Conservation (phyloP, 2,113 vertebrate species). For the Cyphomyrus plagiostoma region DNA sequence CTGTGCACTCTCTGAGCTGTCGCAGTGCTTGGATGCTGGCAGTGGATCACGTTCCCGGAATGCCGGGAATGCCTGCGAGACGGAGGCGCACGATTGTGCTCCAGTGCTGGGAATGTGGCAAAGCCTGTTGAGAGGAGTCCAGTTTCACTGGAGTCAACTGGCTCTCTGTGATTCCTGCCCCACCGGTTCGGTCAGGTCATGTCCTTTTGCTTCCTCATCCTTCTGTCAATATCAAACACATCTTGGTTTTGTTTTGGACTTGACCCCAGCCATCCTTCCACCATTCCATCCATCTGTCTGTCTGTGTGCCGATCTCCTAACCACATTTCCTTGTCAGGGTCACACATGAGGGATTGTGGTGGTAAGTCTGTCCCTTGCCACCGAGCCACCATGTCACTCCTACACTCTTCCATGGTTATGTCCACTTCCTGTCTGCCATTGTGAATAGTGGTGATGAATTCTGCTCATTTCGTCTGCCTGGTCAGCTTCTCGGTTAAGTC, state of each 20-base stretch:
- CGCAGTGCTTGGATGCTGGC: neutral
- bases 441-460: neutral
- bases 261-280: neutral
- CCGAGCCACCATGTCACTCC: neutral
- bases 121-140: constrained; percentile 31
- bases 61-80: constrained; percentile 38
- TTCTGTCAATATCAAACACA: neutral
- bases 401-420: neutral
- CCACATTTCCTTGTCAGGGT: neutral
- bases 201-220: neutral
- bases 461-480: neutral
- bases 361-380: neutral
- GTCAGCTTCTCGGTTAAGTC: neutral
- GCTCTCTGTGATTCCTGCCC: neutral
- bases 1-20: neutral
- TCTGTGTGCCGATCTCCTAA: neutral
- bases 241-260: neutral
- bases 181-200: neutral
- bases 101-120: constrained; percentile 29
- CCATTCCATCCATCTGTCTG: neutral
- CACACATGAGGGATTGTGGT: neutral
- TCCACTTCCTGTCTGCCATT: neutral
- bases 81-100: constrained; percentile 17
- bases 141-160: neutral
- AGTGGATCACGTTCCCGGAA: constrained; percentile 25